A percentile compares a stretch with the other conserved stretches of the same genome.
These are phyloP conservation scores for Brachypalpus laphriformis DNA, from an alignment of 2,888 invertebrate genomes.

Conservation along the genomic window DNA sequence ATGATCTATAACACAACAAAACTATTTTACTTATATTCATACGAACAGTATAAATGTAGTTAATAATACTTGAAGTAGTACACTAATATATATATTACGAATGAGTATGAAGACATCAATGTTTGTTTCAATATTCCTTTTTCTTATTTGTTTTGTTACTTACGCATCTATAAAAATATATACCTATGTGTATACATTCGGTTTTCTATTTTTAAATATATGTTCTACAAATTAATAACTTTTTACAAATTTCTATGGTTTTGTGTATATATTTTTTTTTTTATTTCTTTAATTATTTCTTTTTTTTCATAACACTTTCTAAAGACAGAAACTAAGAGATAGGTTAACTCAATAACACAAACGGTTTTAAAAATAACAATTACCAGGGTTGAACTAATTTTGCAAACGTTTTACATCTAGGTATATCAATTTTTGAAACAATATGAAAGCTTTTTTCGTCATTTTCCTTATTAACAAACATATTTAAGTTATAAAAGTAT, in stretches of 20 bases:
- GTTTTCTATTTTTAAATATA: constrained; percentile 1
- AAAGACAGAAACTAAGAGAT: constrained; percentile 13
- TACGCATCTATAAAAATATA: constrained; percentile 40
- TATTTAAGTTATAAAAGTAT: too few relatives aligned
- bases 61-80: constrained; percentile 11
- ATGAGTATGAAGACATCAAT: constrained; percentile 13
- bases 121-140: not conserved
- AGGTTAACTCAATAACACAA: not conserved
- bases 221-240: not conserved
- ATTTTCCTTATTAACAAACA: too few relatives aligned
- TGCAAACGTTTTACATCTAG: not conserved
- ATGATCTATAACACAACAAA: not conserved
- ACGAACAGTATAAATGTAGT: not conserved
- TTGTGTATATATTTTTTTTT: not conserved
- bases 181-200: constrained; percentile 1
- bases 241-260: not conserved
- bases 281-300: too few relatives aligned
- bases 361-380: not conserved
- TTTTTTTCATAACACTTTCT: too few relatives aligned
- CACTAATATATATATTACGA: constrained; percentile 9
- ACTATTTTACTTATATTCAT: constrained; percentile 12
- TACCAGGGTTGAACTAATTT: not conserved
- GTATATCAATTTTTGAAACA: not conserved
- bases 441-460: not conserved
- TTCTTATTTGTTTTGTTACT: not conserved